These are phyloP conservation scores for Lipotes vexillifer DNA, from an alignment of 2,113 vertebrate species.

Conservation along the genomic window DNA sequence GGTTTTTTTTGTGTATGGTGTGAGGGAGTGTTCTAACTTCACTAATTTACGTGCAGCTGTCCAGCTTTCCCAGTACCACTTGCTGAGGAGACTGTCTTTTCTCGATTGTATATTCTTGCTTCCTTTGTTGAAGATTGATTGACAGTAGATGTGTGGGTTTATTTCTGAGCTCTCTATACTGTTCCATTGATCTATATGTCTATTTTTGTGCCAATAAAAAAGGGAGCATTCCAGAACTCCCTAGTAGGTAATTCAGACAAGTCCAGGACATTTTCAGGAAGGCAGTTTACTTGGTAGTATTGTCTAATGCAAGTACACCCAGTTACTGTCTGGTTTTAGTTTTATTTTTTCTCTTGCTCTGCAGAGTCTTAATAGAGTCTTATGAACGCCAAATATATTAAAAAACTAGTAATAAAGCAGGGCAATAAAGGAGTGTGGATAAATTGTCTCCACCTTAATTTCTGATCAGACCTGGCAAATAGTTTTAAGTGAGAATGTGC, in stretches of 20 bases:
- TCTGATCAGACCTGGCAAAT: background rate
- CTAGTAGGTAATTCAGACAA: background rate
- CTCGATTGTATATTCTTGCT: background rate
- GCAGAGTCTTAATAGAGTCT: background rate
- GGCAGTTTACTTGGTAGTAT: background rate
- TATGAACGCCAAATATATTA: background rate
- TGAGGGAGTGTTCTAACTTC: background rate
- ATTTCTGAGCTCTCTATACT: background rate
- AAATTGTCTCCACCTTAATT: background rate
- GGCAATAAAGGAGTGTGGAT: background rate
- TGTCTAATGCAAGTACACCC: background rate
- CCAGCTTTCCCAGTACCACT: background rate
- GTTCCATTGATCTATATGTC: background rate
- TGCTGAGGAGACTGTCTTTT: background rate
- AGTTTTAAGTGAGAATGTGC: background rate
- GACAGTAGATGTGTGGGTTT: background rate
- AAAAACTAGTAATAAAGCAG: background rate
- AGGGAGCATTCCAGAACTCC: background rate
- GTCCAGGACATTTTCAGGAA: background rate
- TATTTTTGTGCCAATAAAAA: background rate
- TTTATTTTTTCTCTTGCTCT: constrained; percentile 17
- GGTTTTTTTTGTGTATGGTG: background rate
- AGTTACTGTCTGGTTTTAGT: background rate
- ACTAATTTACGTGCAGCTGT: background rate
- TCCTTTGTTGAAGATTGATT: background rate